phyloP scores from a whole-genome alignment of 2,113 vertebrate species.

The Tapirus terrestris region DNA sequence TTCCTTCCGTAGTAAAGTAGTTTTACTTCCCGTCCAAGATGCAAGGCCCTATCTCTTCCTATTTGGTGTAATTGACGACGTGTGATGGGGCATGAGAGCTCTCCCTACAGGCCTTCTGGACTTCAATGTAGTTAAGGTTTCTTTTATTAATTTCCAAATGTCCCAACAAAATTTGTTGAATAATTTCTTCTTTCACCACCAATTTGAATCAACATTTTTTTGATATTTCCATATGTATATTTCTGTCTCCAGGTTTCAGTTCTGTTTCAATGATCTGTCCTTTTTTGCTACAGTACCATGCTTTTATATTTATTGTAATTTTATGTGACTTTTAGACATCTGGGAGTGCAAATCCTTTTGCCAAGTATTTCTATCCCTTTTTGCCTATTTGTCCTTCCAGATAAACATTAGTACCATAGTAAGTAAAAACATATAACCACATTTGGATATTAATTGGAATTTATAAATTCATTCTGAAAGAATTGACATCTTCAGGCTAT shows the following conservation, averaged over 20 bases:
- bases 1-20: too few species aligned
- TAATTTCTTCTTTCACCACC: neutral
- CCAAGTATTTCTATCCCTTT: neutral
- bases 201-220: neutral
- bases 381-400: neutral
- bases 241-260: neutral
- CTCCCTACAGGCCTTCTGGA: too few species aligned
- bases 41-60: too few species aligned
- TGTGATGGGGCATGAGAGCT: too few species aligned
- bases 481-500: neutral
- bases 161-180: neutral
- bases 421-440: neutral
- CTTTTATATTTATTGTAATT: neutral
- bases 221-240: neutral
- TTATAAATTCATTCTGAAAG: neutral
- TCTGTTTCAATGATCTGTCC: neutral
- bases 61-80: too few species aligned
- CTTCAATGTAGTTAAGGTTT: too few species aligned
- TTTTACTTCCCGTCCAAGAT: too few species aligned
- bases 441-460: neutral
- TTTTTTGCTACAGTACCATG: neutral
- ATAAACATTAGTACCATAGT: neutral
- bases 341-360: neutral
- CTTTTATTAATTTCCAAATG: too few species aligned
- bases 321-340: neutral